A percentile compares a stretch with the other conserved stretches of the same genome.
Evolutionary conservation across 1,140 invertebrate genomes (phyloP).

Genomic region (Steinernema khuongi): DNA sequence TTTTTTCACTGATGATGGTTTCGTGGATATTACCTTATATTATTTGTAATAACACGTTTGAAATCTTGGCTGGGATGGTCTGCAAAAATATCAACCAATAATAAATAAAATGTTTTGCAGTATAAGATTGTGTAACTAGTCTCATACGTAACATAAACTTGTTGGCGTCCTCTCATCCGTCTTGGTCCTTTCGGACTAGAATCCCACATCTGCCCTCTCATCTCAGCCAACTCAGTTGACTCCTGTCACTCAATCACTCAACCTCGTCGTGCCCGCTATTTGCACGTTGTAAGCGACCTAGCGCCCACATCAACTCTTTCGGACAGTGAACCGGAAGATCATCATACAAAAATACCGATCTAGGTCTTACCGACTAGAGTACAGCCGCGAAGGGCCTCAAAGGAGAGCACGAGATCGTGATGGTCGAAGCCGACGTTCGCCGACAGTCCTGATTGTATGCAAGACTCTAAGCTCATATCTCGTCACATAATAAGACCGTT

Average conservation of each 20-base stretch:
- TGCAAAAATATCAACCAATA: background rate
- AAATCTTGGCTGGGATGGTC: no score
- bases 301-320: background rate
- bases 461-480: background rate
- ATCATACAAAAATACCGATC: no score
- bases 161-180: background rate
- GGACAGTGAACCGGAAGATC: no score
- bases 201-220: no score
- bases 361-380: slow-evolving; percentile 3
- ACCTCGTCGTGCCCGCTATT: background rate
- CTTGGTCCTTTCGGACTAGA: no score
- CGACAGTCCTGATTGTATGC: background rate
- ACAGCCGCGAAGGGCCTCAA: background rate
- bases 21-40: no score
- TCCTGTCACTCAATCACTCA: background rate
- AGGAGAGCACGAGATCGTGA: background rate
- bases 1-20: background rate
- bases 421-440: slow-evolving; percentile 1
- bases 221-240: background rate
- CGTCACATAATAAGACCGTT: slow-evolving; percentile 7
- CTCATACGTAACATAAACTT: slow-evolving; percentile 7
- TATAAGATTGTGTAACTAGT: background rate
- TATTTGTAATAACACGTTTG: no score
- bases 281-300: slow-evolving; percentile 1
- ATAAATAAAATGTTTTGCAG: background rate